Percentiles rank a stretch among this genome's conserved stretches.
Conservation (phyloP, 2,797 vertebrate species). For the Ctenochaetus hawaiiensis region DNA sequence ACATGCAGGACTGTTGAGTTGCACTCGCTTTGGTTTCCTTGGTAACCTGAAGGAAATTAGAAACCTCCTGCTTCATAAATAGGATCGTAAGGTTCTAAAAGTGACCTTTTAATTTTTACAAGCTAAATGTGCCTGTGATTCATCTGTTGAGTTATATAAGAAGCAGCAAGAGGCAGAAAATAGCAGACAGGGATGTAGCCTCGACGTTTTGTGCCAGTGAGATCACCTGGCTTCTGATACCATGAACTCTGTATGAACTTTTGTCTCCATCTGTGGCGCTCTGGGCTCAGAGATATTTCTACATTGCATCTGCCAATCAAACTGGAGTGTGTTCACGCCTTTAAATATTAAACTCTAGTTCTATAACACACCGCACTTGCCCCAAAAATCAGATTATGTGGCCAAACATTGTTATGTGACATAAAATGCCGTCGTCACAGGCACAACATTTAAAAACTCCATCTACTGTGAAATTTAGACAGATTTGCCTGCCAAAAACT, state of each 20-base stretch:
- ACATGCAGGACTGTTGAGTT: conserved; percentile 26
- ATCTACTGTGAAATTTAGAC: too few relatives aligned
- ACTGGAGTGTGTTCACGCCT: not conserved
- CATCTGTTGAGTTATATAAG: conserved; percentile 41
- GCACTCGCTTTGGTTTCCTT: conserved; percentile 72
- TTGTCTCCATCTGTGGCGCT: conserved; percentile 39
- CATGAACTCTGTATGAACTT: conserved; percentile 58
- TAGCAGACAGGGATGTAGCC: not conserved
- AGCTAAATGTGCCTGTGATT: conserved; percentile 46
- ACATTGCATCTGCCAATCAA: conserved; percentile 39
- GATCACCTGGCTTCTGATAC: conserved; percentile 33
- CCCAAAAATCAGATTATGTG: too few relatives aligned
- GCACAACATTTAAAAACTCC: too few relatives aligned
- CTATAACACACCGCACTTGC: too few relatives aligned
- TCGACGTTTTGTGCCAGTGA: conserved; percentile 9
- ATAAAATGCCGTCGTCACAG: too few relatives aligned
- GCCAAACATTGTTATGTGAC: too few relatives aligned
- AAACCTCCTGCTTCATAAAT: conserved; percentile 56
- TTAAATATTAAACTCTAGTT: too few relatives aligned
- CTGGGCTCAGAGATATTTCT: conserved; percentile 9
- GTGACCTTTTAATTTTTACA: conserved; percentile 51
- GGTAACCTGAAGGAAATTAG: conserved; percentile 80
- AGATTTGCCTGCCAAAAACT: too few relatives aligned
- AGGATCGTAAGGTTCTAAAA: conserved; percentile 54
- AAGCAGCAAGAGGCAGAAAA: conserved; percentile 8